These are phyloP conservation scores for Esperia sulphurella DNA, from an alignment of 2,888 invertebrate species.

Conservation along the genomic window DNA sequence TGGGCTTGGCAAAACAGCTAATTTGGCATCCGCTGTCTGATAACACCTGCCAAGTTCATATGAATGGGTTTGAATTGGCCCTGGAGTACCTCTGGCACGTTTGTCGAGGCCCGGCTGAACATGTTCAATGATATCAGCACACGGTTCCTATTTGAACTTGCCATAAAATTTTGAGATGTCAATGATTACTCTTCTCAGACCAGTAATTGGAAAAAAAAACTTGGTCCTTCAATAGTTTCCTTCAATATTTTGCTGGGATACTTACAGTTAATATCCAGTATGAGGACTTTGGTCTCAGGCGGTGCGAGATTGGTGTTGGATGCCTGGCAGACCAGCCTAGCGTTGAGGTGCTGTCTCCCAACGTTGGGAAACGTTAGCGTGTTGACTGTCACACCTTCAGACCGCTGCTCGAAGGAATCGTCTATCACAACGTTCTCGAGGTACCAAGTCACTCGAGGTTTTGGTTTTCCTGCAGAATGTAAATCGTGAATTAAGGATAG, in stretches of 20 bases:
- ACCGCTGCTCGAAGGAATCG: conserved; percentile 86
- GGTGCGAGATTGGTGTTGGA: conserved; percentile 91
- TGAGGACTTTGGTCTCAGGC: conserved; percentile 87
- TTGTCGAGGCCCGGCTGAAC: too few relatives aligned
- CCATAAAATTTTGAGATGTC: too few relatives aligned
- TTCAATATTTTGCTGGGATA: conserved; percentile 37
- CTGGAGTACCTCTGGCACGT: too few relatives aligned
- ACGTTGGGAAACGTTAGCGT: conserved; percentile 88
- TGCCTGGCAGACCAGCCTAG: conserved; percentile 91
- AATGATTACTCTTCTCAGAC: too few relatives aligned
- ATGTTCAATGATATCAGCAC: too few relatives aligned
- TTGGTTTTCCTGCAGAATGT: conserved; percentile 81
- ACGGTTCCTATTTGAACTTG: too few relatives aligned
- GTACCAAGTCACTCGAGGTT: conserved; percentile 90
- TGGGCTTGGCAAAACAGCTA: too few relatives aligned
- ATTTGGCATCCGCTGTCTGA: too few relatives aligned
- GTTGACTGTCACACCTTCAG: conserved; percentile 87
- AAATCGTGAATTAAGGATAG: not conserved
- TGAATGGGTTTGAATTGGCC: too few relatives aligned
- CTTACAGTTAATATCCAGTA: conserved; percentile 93
- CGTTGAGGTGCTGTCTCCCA: conserved; percentile 89
- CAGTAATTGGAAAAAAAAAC: too few relatives aligned
- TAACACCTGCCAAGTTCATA: too few relatives aligned
- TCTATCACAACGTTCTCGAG: conserved; percentile 91
- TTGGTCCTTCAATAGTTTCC: too few relatives aligned